These are phyloP conservation scores for Dicaeum eximium DNA, from an alignment of 2,113 vertebrate genomes.

Conservation along the genomic window DNA sequence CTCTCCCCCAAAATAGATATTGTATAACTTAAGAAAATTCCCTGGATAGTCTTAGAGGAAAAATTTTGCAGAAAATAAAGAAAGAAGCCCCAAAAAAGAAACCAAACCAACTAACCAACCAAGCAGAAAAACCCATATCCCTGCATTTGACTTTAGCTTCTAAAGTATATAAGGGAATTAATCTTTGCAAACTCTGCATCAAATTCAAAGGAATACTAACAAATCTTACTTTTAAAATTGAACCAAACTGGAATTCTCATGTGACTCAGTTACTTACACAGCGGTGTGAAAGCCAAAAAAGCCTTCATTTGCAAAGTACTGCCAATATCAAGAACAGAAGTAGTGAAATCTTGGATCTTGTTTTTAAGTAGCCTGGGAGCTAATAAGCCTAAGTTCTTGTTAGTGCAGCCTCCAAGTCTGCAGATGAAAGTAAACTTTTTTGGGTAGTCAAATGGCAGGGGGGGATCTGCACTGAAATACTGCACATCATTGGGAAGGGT, in stretches of 20 bases:
- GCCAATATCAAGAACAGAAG: not conserved
- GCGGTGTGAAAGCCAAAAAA: not conserved
- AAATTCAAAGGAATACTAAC: not conserved
- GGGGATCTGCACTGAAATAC: fast-evolving
- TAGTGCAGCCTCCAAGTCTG: not conserved
- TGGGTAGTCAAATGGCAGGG: not conserved
- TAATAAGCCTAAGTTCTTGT: not conserved
- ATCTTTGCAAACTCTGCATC: not conserved
- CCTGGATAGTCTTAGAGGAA: not conserved
- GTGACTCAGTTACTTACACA: not conserved
- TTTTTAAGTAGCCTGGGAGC: not conserved
- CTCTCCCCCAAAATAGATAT: fast-evolving
- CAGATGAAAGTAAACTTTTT: not conserved
- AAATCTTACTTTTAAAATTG: not conserved
- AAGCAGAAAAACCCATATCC: not conserved
- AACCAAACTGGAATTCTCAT: not conserved
- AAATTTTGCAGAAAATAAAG: not conserved
- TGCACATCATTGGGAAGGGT: not conserved
- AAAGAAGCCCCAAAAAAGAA: not conserved
- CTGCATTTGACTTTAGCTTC: not conserved
- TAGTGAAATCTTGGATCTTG: not conserved
- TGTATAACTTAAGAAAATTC: not conserved
- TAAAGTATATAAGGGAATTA: not conserved
- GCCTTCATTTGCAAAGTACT: not conserved
- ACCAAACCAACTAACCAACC: not conserved